A percentile compares a stretch with the other conserved stretches of the same genome.
Conservation (phyloP, 1,140 invertebrate genomes). For the Heterodera carotae region DNA sequence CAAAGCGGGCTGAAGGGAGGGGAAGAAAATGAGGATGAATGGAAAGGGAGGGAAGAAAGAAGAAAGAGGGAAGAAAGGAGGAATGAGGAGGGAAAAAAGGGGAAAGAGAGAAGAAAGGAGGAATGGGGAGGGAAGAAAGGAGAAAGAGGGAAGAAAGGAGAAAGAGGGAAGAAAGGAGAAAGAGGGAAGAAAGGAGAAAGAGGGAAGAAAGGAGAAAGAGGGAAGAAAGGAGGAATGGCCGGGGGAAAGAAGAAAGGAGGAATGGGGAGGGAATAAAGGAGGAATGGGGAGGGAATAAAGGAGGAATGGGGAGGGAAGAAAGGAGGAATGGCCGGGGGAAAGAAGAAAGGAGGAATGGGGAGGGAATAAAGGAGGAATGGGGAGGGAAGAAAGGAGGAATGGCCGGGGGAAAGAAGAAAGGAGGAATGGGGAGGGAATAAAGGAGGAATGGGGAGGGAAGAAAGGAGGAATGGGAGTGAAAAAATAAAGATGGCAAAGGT, state of each 20-base stretch:
- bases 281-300: too few relatives aligned
- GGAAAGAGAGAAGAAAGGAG: too few relatives aligned
- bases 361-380: too few relatives aligned
- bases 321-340: too few relatives aligned
- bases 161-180: neutral
- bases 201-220: too few relatives aligned
- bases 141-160: too few relatives aligned
- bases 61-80: neutral
- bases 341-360: too few relatives aligned
- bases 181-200: neutral
- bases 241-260: neutral
- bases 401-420: neutral
- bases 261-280: neutral
- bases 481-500: too few relatives aligned
- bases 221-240: neutral
- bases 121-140: too few relatives aligned
- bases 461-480: neutral
- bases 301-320: too few relatives aligned
- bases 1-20: constrained; percentile 31
- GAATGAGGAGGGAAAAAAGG: too few relatives aligned
- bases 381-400: too few relatives aligned
- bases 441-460: neutral
- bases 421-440: neutral
- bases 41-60: neutral
- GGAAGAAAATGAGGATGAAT: neutral